Base-by-base conservation (phyloP, 2,888 invertebrate genomes). In the Axea sp. region DNA sequence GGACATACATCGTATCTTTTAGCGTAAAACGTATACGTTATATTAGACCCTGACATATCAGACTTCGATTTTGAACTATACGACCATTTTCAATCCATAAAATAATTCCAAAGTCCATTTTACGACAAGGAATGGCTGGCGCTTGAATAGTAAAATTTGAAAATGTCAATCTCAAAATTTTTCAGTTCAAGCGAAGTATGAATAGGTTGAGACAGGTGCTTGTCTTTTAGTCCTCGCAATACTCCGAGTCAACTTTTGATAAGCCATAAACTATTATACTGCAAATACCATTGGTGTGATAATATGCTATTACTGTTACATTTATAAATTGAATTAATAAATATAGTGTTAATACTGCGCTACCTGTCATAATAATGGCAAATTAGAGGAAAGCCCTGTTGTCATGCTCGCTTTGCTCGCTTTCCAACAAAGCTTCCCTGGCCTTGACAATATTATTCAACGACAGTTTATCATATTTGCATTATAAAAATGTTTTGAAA, bases 401-500 rank as follows among this genome's bases (percentile, higher is more conserved):
- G 47, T 9, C 11, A 7, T n/a, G n/a, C n/a, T n/a, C n/a, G n/a
- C n/a, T n/a, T n/a, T n/a, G n/a, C n/a, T n/a, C n/a, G n/a, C n/a
- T n/a, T n/a, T n/a, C n/a, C 26, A 37, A 41, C 30, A 37, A 55
- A 30, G 28, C 30, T 41, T 31, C 7, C 22, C 22, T 22, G 8
- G 12, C 15, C 12, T 41, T 11, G n/a, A 33, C 19, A 17, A 17
- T 30, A 31, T 30, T 35, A 7, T 55, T 55, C 1, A 35, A 19
- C 24, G 9, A 9, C 22, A 22, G 7, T 22, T 51, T 35, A 35
- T 51, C 4, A 12, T 31, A 51, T 12, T 41, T 47, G 3, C 33
- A 26, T 67, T 24, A 57, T 57, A 78, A 76, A 78, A 77, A 78
- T 24, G 71, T 49, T 43, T 73, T 75, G 72, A 78, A 78, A 78